Evolutionary conservation across 2,113 vertebrate species (phyloP), one percentile per base, ranked within the genome.

Genomic region (Saguinus midas): DNA sequence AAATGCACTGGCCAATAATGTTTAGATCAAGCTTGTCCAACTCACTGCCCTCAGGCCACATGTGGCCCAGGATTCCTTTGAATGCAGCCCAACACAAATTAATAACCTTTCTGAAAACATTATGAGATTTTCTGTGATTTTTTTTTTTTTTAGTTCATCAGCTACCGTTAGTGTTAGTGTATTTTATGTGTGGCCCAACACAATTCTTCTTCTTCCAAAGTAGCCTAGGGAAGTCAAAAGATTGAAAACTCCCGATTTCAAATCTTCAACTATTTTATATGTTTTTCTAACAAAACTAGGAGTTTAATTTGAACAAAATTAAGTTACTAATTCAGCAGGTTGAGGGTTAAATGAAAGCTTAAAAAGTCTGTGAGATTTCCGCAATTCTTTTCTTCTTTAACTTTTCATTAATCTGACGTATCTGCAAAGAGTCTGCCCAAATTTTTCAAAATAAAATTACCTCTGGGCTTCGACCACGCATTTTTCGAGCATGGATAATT

Each of bases 391-490:
- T 68, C 32, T 90, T 95, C 64, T 92, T 80, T 92, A 91, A 82
- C 21, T 95, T 90, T 90, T 48, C 17, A 92, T 80, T 92, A 94
- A 95, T 92, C 68, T 92, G 35, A 92, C 83, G 25, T 81, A 70
- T 89, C 84, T 95, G 58, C 87, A 87, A 96, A 94, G 79, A 96
- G 27, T 89, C 84, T 91, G 52, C 68, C 37, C 68, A 97, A 91
- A 52, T 95, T 97, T 96, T 96, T 81, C 68, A 96, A 96, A 97
- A 94, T 97, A 93, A 96, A 97, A 96, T 97, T 96, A 96, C 87
- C 43, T 95, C 76, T 85, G 68, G 64, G 35, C 11, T 95, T 89
- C 48, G 29, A 90, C 70, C 37, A 66, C 87, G 91, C 16, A 87
- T 95, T 97, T 93, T 78, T 90, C 57, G 95, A 96, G 50, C 50